A percentile compares a stretch with the other conserved stretches of the same genome.
Evolutionary conservation across 1,140 invertebrate species (phyloP).

Genomic region (Telenomus remus): DNA sequence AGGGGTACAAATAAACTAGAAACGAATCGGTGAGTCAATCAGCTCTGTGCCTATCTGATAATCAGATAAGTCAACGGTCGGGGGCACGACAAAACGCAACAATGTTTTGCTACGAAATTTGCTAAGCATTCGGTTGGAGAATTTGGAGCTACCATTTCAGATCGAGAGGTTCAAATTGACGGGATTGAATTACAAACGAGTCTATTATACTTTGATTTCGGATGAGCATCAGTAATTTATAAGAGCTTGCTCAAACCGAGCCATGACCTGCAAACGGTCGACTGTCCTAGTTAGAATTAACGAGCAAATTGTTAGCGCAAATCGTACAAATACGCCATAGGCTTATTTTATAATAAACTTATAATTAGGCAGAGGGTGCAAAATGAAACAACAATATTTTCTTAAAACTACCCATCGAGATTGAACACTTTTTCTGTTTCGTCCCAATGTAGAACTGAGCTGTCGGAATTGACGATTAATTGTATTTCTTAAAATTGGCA

Average conservation of each 20-base stretch:
- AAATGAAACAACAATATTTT: too few relatives aligned
- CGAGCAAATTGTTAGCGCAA: slow-evolving; percentile 65
- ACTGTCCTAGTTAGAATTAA: slow-evolving; percentile 63
- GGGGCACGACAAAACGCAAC: slow-evolving; percentile 12
- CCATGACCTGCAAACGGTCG: slow-evolving; percentile 49
- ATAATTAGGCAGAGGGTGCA: too few relatives aligned
- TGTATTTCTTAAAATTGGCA: too few relatives aligned
- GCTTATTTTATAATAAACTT: slow-evolving; percentile 46
- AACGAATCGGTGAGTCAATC: slow-evolving; percentile 21
- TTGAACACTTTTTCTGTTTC: too few relatives aligned
- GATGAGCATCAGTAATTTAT: slow-evolving; percentile 39
- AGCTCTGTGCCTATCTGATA: slow-evolving; percentile 38
- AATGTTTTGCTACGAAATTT: slow-evolving; percentile 21
- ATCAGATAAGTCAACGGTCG: slow-evolving; percentile 13
- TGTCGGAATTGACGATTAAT: too few relatives aligned
- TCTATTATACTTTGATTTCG: slow-evolving; percentile 28
- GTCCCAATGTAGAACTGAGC: too few relatives aligned
- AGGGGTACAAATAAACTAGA: background rate
- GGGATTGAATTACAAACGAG: background rate
- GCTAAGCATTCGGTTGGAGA: background rate
- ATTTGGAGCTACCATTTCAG: too few relatives aligned
- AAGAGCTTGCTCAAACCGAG: slow-evolving; percentile 52
- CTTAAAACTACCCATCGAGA: too few relatives aligned
- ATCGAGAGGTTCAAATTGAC: too few relatives aligned
- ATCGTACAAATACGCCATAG: slow-evolving; percentile 69